Percentiles rank a stretch among this genome's conserved stretches.
These are phyloP conservation scores for Stratiomys singularior DNA, from an alignment of 2,888 invertebrate genomes.

Conservation along the genomic window DNA sequence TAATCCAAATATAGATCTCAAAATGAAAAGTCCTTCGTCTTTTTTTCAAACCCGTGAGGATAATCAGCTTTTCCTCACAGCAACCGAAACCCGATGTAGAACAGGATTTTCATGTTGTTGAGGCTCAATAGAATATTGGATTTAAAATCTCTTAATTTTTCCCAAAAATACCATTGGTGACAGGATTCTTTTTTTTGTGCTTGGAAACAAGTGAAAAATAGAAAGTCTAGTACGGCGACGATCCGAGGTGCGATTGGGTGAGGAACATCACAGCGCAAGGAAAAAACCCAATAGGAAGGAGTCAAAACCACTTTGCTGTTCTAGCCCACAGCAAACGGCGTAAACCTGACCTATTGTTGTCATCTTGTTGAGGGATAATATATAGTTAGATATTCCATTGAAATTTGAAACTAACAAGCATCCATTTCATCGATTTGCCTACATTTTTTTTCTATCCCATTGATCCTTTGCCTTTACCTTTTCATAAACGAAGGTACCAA, in stretches of 20 bases:
- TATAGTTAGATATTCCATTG: slow-evolving; percentile 33
- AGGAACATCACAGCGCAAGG: neutral
- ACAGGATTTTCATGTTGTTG: slow-evolving; percentile 5
- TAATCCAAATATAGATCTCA: neutral
- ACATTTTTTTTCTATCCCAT: neutral
- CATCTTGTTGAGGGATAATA: slow-evolving; percentile 21
- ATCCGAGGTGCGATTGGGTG: neutral
- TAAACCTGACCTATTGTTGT: slow-evolving; percentile 19
- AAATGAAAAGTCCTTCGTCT: neutral
- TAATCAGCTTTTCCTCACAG: slow-evolving; percentile 22
- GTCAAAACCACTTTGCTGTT: slow-evolving; percentile 21
- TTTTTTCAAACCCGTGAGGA: neutral
- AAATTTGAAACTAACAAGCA: slow-evolving; percentile 45
- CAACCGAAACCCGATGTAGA: neutral
- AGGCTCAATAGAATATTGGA: slow-evolving; percentile 17
- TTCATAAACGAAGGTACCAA: neutral
- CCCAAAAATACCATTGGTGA: slow-evolving; percentile 2
- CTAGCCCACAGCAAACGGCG: neutral
- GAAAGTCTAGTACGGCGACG: neutral
- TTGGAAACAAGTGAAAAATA: neutral
- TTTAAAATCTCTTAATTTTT: slow-evolving; percentile 34
- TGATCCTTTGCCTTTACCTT: neutral
- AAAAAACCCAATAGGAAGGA: neutral
- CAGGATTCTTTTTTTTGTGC: neutral
- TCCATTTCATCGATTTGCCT: slow-evolving; percentile 32